phyloP scores from a whole-genome alignment of 2,113 vertebrate genomes.

The Labeo catla region DNA sequence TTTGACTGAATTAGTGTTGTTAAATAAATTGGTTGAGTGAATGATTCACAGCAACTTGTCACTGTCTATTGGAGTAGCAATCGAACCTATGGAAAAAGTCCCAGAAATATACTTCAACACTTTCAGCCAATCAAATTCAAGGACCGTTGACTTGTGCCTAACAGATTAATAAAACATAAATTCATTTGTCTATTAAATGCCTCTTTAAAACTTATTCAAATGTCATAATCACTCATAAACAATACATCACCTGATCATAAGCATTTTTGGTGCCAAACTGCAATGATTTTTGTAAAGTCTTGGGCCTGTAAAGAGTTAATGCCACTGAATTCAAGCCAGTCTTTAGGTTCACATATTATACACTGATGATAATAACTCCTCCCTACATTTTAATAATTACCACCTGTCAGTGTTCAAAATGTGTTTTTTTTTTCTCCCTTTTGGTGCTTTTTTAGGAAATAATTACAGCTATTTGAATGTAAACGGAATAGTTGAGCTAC shows the following conservation, averaged over 20 bases:
- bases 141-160: neutral
- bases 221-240: neutral
- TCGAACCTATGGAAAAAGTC: neutral
- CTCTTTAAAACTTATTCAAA: neutral
- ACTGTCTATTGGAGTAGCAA: too few relatives aligned
- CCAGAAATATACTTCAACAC: neutral
- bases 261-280: neutral
- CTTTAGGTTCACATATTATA: neutral
- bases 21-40: neutral
- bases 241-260: neutral
- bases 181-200: neutral
- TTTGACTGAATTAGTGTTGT: neutral
- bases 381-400: conserved; percentile 17
- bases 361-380: neutral
- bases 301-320: neutral
- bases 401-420: neutral
- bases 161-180: neutral
- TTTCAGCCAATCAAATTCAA: neutral
- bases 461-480: conserved; percentile 29
- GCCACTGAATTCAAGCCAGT: neutral
- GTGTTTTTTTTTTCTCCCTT: neutral
- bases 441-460: neutral
- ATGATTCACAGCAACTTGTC: neutral
- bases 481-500: neutral
- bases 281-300: neutral